These are phyloP conservation scores for Stenopsyche tienmushanensis DNA, from an alignment of 1,140 invertebrate genomes.

Conservation along the genomic window DNA sequence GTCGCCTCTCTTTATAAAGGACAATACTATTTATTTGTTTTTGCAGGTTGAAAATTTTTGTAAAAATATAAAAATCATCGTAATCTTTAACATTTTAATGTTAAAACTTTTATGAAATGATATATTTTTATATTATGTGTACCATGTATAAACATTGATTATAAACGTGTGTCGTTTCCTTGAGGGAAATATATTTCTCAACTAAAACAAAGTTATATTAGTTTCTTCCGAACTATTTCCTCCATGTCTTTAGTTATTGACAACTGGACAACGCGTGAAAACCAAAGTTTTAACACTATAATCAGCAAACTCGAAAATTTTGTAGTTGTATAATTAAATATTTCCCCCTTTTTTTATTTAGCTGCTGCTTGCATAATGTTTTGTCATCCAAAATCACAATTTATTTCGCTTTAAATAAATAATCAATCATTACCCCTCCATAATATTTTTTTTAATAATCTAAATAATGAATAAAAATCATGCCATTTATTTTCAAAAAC, in stretches of 20 bases:
- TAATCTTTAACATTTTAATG: too few relatives aligned
- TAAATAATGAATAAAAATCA: too few relatives aligned
- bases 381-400: not conserved
- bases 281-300: not conserved
- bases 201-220: slow-evolving; percentile 7
- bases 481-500: too few relatives aligned
- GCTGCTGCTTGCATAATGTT: not conserved
- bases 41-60: too few relatives aligned
- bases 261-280: slow-evolving; percentile 8
- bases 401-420: not conserved
- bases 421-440: not conserved
- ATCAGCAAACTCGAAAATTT: not conserved
- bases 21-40: too few relatives aligned
- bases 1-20: too few relatives aligned
- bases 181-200: not conserved
- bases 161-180: not conserved
- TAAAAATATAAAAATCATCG: too few relatives aligned
- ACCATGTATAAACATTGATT: not conserved
- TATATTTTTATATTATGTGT: not conserved
- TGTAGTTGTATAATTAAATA: not conserved
- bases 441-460: too few relatives aligned
- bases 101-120: not conserved
- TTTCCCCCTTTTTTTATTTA: not conserved
- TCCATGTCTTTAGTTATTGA: slow-evolving; percentile 2
- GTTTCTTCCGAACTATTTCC: slow-evolving; percentile 1